Conservation (phyloP, 35 echinoderm and acorn worm genomes). For the Heliocidaris tuberculata region DNA sequence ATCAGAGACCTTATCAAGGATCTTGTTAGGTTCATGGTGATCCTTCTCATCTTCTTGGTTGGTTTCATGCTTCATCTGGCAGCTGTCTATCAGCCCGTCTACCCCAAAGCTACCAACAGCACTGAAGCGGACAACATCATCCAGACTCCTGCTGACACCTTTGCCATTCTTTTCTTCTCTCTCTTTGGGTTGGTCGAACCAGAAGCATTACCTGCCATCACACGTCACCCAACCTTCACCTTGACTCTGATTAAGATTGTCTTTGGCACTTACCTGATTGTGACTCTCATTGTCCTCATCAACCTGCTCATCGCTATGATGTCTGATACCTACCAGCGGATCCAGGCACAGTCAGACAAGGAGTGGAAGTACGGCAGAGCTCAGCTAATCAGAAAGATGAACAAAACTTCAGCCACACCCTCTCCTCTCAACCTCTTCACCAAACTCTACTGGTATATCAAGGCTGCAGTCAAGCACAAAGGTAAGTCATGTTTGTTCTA, state of each 20-base stretch:
- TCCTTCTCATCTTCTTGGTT: slow-evolving; percentile 78
- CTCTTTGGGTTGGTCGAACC: slow-evolving; percentile 94
- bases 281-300: slow-evolving; percentile 97
- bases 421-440: slow-evolving; percentile 92
- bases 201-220: slow-evolving; percentile 61
- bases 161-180: slow-evolving; percentile 91
- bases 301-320: slow-evolving; percentile 99
- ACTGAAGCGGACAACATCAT: slow-evolving; percentile 39
- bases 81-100: slow-evolving; percentile 96
- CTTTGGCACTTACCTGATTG: slow-evolving; percentile 94
- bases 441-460: slow-evolving; percentile 80
- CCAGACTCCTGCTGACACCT: slow-evolving; percentile 81
- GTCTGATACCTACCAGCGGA: slow-evolving; percentile 98
- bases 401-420: slow-evolving; percentile 86
- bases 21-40: slow-evolving; percentile 93
- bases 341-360: slow-evolving; percentile 94
- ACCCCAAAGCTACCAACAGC: neutral
- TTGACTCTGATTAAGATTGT: slow-evolving; percentile 73
- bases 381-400: slow-evolving; percentile 97
- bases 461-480: slow-evolving; percentile 83
- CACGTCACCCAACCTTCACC: slow-evolving; percentile 75
- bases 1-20: slow-evolving; percentile 97
- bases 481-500: slow-evolving; percentile 51
- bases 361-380: slow-evolving; percentile 99
- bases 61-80: slow-evolving; percentile 96